A percentile compares a stretch with the other conserved stretches of the same genome.
phyloP scores from a whole-genome alignment of 2,797 vertebrate species.

The Mustela erminea region DNA sequence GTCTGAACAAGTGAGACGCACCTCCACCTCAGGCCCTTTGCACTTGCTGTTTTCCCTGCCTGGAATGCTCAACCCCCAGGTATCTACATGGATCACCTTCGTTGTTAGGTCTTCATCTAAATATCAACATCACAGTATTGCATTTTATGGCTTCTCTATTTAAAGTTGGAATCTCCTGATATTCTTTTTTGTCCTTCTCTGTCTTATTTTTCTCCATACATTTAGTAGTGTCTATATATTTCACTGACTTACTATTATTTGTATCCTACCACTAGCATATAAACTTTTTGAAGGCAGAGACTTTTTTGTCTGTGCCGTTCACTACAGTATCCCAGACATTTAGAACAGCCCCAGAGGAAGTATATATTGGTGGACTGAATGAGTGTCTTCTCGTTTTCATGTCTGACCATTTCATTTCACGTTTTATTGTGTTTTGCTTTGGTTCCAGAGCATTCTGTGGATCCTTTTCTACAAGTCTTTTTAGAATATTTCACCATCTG shows the following conservation, averaged over 20 bases:
- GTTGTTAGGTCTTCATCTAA: not conserved
- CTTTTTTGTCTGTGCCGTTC: not conserved
- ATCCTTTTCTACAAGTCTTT: conserved; percentile 75
- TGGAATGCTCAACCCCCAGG: not conserved
- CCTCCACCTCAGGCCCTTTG: not conserved
- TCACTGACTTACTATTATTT: not conserved
- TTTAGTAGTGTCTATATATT: not conserved
- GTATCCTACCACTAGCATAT: not conserved
- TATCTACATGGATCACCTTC: not conserved
- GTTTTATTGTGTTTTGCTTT: conserved; percentile 56
- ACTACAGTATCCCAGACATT: not conserved
- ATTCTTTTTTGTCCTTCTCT: not conserved
- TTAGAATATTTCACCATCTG: conserved; percentile 82
- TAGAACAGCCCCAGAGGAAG: not conserved
- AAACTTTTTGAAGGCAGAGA: not conserved
- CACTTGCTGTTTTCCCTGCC: not conserved
- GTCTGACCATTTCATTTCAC: not conserved
- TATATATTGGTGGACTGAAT: not conserved
- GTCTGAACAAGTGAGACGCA: not conserved
- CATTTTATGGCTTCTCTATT: conserved; percentile 17
- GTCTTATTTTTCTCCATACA: not conserved
- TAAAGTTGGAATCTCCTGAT: not conserved
- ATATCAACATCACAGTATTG: not conserved
- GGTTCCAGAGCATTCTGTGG: conserved; percentile 54
- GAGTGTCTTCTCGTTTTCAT: not conserved